phyloP scores from a whole-genome alignment of 2,113 vertebrate genomes.

The Callionymus lyra region DNA sequence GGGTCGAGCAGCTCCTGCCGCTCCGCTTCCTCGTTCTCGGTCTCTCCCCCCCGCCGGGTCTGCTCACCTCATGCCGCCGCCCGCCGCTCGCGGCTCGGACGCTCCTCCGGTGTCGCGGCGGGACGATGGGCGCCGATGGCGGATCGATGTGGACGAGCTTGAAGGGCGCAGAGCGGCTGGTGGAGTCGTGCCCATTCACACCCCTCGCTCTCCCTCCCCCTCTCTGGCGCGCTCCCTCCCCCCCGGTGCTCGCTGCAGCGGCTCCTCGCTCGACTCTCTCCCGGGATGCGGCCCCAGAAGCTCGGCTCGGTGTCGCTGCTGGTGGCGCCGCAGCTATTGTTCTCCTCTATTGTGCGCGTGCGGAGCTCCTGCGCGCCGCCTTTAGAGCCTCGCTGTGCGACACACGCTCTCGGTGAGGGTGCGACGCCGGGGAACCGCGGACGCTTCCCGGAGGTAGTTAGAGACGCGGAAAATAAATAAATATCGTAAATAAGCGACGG shows the following conservation, averaged over 20 bases:
- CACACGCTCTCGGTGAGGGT: no score
- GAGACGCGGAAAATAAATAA: no score
- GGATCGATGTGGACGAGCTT: conserved; percentile 33
- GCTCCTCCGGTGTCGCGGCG: not conserved
- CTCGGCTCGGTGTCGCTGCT: no score
- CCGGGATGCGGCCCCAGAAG: no score
- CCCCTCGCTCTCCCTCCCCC: conserved; percentile 12
- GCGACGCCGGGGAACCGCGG: no score
- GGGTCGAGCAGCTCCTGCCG: conserved; percentile 28
- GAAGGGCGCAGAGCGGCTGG: conserved; percentile 30
- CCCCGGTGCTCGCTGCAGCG: conserved; percentile 22
- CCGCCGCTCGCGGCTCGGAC: conserved; percentile 20
- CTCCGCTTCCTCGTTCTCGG: conserved; percentile 62
- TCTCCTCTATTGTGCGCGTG: no score
- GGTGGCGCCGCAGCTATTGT: no score
- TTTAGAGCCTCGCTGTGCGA: no score
- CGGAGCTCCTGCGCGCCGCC: no score
- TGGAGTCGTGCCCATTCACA: conserved; percentile 45
- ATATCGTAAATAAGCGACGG: no score
- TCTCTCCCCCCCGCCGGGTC: conserved; percentile 22
- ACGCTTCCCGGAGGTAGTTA: no score
- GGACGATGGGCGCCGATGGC: conserved; percentile 9
- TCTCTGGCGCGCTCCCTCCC: conserved; percentile 1
- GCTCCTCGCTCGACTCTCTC: no score
- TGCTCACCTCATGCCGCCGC: conserved; percentile 21